These are phyloP conservation scores for Thera obeliscata DNA, from an alignment of 2,888 invertebrate species.

Conservation along the genomic window DNA sequence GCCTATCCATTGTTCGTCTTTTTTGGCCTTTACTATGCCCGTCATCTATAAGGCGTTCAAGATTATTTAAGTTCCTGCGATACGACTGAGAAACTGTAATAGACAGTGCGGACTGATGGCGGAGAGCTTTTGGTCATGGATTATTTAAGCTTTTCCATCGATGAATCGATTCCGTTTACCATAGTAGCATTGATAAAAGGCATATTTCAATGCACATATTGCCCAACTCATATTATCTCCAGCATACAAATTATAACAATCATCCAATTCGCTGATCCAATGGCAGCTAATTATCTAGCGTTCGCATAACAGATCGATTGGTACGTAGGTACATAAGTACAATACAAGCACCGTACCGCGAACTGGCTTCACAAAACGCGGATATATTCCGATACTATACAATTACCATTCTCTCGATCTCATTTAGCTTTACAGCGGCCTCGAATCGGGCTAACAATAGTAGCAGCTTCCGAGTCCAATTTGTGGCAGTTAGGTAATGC, in stretches of 20 bases:
- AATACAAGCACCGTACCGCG: slow-evolving; percentile 13
- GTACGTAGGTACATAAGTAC: slow-evolving; percentile 6
- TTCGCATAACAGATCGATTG: slow-evolving; percentile 10
- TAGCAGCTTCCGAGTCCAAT: slow-evolving; percentile 48
- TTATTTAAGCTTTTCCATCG: too few relatives aligned
- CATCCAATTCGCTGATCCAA: not conserved
- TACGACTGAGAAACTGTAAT: too few relatives aligned
- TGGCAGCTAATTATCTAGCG: not conserved
- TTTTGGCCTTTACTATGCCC: too few relatives aligned
- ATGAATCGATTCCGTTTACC: not conserved
- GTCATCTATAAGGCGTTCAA: not conserved
- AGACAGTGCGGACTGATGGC: too few relatives aligned
- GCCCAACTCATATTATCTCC: not conserved
- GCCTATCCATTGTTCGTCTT: too few relatives aligned
- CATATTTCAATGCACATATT: not conserved
- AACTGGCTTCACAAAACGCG: slow-evolving; percentile 20
- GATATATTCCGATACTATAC: slow-evolving; percentile 27
- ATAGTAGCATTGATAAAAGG: not conserved
- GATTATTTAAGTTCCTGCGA: not conserved
- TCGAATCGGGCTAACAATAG: slow-evolving; percentile 36
- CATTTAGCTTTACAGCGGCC: slow-evolving; percentile 30
- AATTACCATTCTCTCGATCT: slow-evolving; percentile 31
- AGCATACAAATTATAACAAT: slow-evolving; percentile 6
- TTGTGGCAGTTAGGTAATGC: slow-evolving; percentile 55
- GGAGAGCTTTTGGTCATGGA: too few relatives aligned